Base-by-base conservation (phyloP, 1,140 invertebrate species). In the Euwallacea similis region DNA sequence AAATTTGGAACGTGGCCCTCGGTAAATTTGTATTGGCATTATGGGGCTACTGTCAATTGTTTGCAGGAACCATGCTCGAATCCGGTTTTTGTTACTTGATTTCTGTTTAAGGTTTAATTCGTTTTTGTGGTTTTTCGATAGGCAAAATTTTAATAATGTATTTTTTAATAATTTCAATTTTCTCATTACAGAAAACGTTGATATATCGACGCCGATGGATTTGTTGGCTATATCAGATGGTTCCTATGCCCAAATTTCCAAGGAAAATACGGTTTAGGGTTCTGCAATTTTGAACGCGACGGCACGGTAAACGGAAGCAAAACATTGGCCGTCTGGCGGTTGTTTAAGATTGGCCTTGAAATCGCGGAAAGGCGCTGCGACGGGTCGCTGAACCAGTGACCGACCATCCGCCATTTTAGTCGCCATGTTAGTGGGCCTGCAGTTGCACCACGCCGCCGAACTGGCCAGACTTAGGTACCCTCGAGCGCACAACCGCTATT, bases 321-420 rank as follows among this genome's bases (percentile, higher is more conserved):
- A 65, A 65, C 69, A 65, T 50, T 59, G 62, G 69, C 62, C 44
- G 69, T 66, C 62, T 66, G 63, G 62, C 69, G 55, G 44, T 63
- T 33, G 21, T 61, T 67, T 60, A 56, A 62, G 68, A 64, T 50
- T 70, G 69, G 60, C 69, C 69, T 71, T 71, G 69, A 58, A 66
- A 65, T 65, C 46, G 69, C 69, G 69, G 69, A 71, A 71, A 71
- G 69, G 62, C 61, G 62, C 63, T 65, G 63, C 55, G 54, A 63
- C 62, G 66, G 60, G 69, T 70, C 69, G 69, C 50, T 70, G 69
- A 70, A 70, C 69, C 54, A 70, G 58, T 70, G 69, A 70, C 69
- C 69, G 69, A 58, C 69, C 69, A 56, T 53, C 58, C 58, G 58
- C 60, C 60, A 69, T 71, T 66, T 65, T 44, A 61, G 47, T 67